Evolutionary conservation across 92 coral and sea anemone species (phyloP).

Genomic region (Epizoanthus ramosus): DNA sequence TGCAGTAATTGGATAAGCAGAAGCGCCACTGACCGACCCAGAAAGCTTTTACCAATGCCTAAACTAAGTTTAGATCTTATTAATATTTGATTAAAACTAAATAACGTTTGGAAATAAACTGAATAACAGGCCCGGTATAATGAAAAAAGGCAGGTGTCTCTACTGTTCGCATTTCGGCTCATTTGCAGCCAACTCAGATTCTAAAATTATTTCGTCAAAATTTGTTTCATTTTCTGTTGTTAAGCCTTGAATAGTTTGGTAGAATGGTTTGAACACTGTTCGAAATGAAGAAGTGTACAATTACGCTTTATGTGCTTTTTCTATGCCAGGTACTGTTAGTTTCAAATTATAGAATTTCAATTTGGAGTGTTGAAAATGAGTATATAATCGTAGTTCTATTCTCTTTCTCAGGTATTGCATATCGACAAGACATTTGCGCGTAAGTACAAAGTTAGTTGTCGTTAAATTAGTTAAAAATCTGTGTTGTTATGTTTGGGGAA

Average conservation of each 20-base stretch:
- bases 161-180: background rate
- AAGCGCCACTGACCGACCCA: background rate
- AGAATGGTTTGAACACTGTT: background rate
- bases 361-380: background rate
- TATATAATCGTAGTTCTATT: background rate
- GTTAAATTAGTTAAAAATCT: too few species aligned
- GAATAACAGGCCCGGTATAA: background rate
- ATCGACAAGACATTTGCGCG: background rate
- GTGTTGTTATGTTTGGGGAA: too few species aligned
- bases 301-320: background rate
- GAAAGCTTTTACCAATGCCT: background rate
- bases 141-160: constrained; percentile 8
- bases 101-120: background rate
- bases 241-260: background rate
- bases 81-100: constrained; percentile 27
- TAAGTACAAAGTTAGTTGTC: background rate
- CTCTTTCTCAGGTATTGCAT: background rate
- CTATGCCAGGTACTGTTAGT: background rate
- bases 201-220: background rate
- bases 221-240: background rate
- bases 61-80: background rate
- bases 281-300: background rate
- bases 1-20: background rate
- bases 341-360: background rate
- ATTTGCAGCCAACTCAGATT: background rate